These are phyloP conservation scores for Eubasilissa splendida DNA, from an alignment of 2,888 invertebrate species.

Conservation along the genomic window DNA sequence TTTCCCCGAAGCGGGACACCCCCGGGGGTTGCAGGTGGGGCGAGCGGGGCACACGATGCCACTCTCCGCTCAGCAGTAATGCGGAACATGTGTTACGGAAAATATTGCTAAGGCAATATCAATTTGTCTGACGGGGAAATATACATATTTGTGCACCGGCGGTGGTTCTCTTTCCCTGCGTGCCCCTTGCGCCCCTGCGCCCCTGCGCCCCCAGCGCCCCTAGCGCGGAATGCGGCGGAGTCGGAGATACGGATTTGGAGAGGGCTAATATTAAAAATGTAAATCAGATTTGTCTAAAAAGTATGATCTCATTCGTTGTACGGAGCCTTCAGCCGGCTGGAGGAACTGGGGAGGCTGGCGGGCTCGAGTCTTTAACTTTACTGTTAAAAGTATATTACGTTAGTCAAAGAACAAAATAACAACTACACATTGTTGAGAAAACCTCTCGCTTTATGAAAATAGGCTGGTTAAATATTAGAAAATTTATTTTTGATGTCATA, in stretches of 20 bases:
- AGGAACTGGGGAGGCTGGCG: background rate
- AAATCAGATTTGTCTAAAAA: constrained; percentile 55
- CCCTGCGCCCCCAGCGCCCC: background rate
- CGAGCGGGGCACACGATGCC: constrained; percentile 36
- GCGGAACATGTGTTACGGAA: constrained; percentile 57
- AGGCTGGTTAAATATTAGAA: no score
- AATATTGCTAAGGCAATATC: constrained; percentile 58
- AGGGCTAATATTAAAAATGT: constrained; percentile 54
- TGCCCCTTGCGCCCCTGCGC: no score
- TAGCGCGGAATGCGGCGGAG: constrained; percentile 18
- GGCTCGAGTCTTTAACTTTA: constrained; percentile 3
- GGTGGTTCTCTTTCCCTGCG: constrained; percentile 9
- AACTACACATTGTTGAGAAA: no score
- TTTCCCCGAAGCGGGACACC: background rate
- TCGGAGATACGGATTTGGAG: constrained; percentile 26
- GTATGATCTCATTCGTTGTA: constrained; percentile 20
- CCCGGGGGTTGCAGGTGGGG: constrained; percentile 2
- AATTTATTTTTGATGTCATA: no score
- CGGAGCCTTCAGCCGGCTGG: background rate
- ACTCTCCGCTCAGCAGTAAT: constrained; percentile 50
- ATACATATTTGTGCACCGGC: constrained; percentile 53
- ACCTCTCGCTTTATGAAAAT: no score
- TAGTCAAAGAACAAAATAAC: no score
- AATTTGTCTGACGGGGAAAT: constrained; percentile 55
- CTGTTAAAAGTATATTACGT: background rate